Base-by-base conservation (phyloP, 2,888 invertebrate species). In the Lasioglossum calceatum region DNA sequence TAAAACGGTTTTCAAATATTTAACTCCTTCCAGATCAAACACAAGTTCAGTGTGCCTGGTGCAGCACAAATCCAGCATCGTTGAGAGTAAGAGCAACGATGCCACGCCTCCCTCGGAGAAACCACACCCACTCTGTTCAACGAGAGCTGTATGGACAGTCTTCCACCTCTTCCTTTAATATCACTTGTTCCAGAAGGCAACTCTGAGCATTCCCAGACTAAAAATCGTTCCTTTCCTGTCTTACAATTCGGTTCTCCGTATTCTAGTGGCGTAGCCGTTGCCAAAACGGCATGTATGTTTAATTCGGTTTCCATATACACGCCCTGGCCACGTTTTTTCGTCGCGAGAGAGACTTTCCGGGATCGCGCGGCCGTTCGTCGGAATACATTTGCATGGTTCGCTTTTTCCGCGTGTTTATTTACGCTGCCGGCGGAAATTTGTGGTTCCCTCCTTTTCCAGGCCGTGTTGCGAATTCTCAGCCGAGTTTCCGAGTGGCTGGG, bases 331-430 rank as follows among this genome's bases (percentile, higher is more conserved):
- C 79, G 67, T 77, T 88, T 88, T 88, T 85, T 64, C 87, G 86
- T 54, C 81, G 90, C 86, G 89, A 32, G 87, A 70, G 70, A 90
- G 87, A 90, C 87, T 91, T 90, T 88, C 86, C 88, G 86, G 90
- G 87, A 90, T 88, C 87, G 87, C 91, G 84, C 90, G 85, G 86
- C 89, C 84, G 85, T 87, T 85, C 81, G 85, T 81, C 87, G 87
- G 91, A 90, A 91, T 91, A 90, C 88, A 91, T 91, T 91, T 91
- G 90, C 90, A 89, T 90, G 90, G 84, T 91, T 90, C 86, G 89
- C 88, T 91, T 91, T 91, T 90, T 88, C 86, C 86, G 81, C 87
- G 81, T 89, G 90, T 91, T 91, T 91, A 91, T 91, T 90, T 90
- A 87, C 88, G 72, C 77, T 64, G 73, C 72, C 64, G 78, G 50